Base-by-base conservation (phyloP, 2,888 invertebrate genomes). In the Hedya salicella region DNA sequence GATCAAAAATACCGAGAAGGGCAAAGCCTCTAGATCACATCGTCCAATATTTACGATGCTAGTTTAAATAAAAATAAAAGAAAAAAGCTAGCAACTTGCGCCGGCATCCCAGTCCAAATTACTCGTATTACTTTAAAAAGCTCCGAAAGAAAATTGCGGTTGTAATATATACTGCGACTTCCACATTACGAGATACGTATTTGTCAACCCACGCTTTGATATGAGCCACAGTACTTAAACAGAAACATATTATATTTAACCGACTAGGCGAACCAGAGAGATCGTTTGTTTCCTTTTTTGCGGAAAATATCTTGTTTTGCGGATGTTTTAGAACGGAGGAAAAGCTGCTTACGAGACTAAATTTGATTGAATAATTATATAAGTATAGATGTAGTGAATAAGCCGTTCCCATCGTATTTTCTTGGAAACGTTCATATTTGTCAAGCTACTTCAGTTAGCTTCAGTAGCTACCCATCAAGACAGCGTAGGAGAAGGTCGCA, bases 61-160 rank as follows among this genome's bases (percentile, higher is more conserved):
- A n/a, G n/a, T n/a, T n/a, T n/a, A n/a, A n/a, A n/a, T n/a, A 13
- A n/a, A 13, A 46, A 46, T 19, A 17, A 19, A 4, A 17, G 53
- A 8, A 42, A 50, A 44, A 16, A 48, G 54, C 17, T 40, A 4
- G 5, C 49, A 30, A 32, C 60, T 66, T 54, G 53, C 16, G 39
- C 60, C 54, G 21, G 3, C 30, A 9, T 0, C 40, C 14, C 30
- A 6, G 16, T 42, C 54, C 19, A 61, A 61, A 66, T 66, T 66
- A 54, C 60, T 61, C 60, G 53, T 54, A 54, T 66, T 60, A 66
- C 66, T 54, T 61, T 66, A 49, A 54, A 66, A 60, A 54, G 40
- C 60, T 36, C 48, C 11, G 42, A 61, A 53, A 52, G 39, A 65
- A 65, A 65, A 59, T 59, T 36, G 39, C 59, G n/a, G 52, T 17